Evolutionary conservation across 2,888 invertebrate genomes (phyloP).

Genomic region (Crocallis elinguaria): DNA sequence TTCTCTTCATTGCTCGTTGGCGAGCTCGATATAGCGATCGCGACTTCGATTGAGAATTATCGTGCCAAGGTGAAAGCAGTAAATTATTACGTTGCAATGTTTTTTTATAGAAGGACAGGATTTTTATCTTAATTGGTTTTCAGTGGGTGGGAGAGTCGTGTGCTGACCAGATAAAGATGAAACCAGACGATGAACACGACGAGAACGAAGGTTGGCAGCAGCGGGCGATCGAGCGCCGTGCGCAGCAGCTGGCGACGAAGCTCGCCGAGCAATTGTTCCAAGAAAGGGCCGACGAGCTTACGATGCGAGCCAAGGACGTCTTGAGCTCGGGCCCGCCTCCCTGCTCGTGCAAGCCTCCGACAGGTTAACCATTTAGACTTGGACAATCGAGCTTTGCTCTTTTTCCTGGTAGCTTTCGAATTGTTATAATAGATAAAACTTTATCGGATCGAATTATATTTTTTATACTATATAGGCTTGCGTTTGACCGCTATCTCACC

Average conservation of each 20-base stretch:
- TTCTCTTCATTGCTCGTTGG: constrained; percentile 65
- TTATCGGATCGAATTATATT: too few species aligned
- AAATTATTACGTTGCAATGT: neutral
- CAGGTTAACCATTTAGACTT: too few species aligned
- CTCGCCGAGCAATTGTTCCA: constrained; percentile 67
- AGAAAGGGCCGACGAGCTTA: constrained; percentile 58
- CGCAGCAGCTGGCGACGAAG: constrained; percentile 61
- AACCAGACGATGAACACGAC: too few species aligned
- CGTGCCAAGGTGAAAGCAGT: constrained; percentile 63
- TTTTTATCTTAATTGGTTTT: constrained; percentile 1
- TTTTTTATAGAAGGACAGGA: neutral
- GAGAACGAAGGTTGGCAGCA: constrained; percentile 59
- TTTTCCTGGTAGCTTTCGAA: too few species aligned
- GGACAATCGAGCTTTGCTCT: too few species aligned
- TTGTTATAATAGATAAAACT: too few species aligned
- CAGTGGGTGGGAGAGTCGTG: constrained; percentile 74
- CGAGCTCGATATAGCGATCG: constrained; percentile 75
- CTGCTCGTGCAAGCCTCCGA: constrained; percentile 53
- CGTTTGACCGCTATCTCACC: too few species aligned
- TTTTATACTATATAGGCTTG: too few species aligned
- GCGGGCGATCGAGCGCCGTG: constrained; percentile 59
- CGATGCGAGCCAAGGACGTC: constrained; percentile 56
- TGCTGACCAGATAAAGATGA: constrained; percentile 53
- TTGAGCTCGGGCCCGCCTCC: constrained; percentile 55
- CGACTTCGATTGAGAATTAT: constrained; percentile 73